These are phyloP conservation scores for Hemichromis elongatus DNA, from an alignment of 2,113 vertebrate genomes.

Conservation along the genomic window DNA sequence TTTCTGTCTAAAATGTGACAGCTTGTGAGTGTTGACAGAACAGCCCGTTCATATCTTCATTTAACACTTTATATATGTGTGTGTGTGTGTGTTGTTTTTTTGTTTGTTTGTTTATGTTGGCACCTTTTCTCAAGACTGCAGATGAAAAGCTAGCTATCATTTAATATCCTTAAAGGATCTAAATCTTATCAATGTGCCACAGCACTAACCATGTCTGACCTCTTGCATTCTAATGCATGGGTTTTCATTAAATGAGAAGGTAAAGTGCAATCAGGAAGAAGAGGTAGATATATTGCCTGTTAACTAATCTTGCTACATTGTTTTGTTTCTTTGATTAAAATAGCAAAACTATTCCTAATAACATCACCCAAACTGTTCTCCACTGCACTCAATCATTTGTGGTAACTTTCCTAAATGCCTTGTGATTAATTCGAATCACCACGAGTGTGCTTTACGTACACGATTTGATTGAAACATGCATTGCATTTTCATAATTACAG, in stretches of 20 bases:
- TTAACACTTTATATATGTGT: not conserved
- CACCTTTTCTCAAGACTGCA: not conserved
- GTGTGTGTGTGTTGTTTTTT: no score
- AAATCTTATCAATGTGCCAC: not conserved
- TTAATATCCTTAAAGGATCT: not conserved
- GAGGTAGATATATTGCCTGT: constrained; percentile 30
- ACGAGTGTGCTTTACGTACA: constrained; percentile 59
- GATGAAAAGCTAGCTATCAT: not conserved
- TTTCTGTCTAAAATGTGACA: constrained; percentile 10
- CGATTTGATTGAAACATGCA: constrained; percentile 65
- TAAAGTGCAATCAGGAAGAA: constrained; percentile 18
- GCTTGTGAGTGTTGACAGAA: constrained; percentile 14
- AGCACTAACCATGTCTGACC: not conserved
- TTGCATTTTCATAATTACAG: constrained; percentile 67
- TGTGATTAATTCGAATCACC: constrained; percentile 67
- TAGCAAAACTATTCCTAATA: constrained; percentile 25
- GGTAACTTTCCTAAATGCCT: constrained; percentile 60
- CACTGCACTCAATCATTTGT: constrained; percentile 54
- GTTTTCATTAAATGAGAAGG: constrained; percentile 14
- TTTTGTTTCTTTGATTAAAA: constrained; percentile 40
- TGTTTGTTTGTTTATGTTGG: not conserved
- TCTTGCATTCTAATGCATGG: not conserved
- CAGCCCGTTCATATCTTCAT: constrained; percentile 1
- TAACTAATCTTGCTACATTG: constrained; percentile 38
- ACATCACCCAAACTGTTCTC: constrained; percentile 37